These are phyloP conservation scores for Pantherophis vulpinus DNA, from an alignment of 2,797 vertebrate genomes.

Conservation along the genomic window DNA sequence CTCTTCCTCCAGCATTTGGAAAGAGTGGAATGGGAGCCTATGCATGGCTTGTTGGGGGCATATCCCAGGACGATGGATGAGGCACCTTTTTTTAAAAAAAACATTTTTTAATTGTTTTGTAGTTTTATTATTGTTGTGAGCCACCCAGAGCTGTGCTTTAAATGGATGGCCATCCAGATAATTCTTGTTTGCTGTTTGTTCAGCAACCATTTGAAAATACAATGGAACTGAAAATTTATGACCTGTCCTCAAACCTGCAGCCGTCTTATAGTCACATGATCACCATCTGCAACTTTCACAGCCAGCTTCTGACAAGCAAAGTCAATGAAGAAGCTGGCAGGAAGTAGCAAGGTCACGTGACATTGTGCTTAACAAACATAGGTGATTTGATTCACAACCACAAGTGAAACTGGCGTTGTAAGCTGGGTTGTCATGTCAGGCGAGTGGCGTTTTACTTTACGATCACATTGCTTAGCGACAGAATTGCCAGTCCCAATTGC, in stretches of 20 bases:
- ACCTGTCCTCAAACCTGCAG: background rate
- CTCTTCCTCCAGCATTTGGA: background rate
- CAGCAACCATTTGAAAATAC: background rate
- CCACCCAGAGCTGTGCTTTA: background rate
- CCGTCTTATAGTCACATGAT: background rate
- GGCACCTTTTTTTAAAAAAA: background rate
- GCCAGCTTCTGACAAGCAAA: background rate
- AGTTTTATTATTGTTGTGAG: background rate
- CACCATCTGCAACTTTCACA: background rate
- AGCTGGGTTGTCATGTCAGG: background rate
- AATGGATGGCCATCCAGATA: background rate
- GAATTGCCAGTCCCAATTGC: background rate
- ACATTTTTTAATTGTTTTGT: background rate
- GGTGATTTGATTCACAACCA: background rate
- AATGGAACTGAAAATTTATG: background rate
- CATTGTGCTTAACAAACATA: background rate
- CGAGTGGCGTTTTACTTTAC: background rate
- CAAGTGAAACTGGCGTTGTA: background rate
- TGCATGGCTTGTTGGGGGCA: background rate
- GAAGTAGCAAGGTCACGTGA: background rate
- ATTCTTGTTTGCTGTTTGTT: background rate
- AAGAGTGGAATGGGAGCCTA: background rate
- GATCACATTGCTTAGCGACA: background rate
- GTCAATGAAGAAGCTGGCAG: background rate
- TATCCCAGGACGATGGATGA: background rate